phyloP scores from a whole-genome alignment of 2,888 invertebrate genomes.

The Lissonota sp. region DNA sequence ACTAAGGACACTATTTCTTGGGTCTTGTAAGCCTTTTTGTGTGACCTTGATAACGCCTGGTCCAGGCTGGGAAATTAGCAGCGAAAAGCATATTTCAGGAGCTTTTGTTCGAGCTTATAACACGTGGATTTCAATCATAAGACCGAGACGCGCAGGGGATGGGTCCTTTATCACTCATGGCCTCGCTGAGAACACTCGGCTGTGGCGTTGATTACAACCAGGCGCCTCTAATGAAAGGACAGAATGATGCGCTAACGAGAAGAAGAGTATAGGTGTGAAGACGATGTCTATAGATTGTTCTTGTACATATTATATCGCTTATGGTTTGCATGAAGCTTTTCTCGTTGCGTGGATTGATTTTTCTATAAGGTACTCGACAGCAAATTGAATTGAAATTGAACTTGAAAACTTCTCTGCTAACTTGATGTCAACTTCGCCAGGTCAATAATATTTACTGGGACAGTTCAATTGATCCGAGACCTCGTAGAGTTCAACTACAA shows the following conservation, averaged over 20 bases:
- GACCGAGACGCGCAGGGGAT: conserved; percentile 9
- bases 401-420: no score
- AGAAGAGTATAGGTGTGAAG: conserved; percentile 35
- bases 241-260: conserved; percentile 58
- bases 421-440: no score
- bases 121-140: conserved; percentile 14
- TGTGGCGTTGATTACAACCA: conserved; percentile 48
- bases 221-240: conserved; percentile 55
- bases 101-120: conserved; percentile 17
- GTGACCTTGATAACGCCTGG: no score
- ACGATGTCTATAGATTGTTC: not conserved
- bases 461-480: no score
- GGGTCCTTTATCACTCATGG: conserved; percentile 15
- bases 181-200: not conserved
- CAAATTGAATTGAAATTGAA: no score
- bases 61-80: not conserved
- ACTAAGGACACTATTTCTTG: no score
- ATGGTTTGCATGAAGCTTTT: not conserved
- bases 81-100: conserved; percentile 12
- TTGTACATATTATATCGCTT: not conserved
- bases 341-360: no score
- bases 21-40: no score
- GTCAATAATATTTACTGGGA: no score
- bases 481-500: no score
- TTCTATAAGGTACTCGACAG: no score